phyloP scores from a whole-genome alignment of 2,888 invertebrate species.

The Rotaria magnacalcarata region DNA sequence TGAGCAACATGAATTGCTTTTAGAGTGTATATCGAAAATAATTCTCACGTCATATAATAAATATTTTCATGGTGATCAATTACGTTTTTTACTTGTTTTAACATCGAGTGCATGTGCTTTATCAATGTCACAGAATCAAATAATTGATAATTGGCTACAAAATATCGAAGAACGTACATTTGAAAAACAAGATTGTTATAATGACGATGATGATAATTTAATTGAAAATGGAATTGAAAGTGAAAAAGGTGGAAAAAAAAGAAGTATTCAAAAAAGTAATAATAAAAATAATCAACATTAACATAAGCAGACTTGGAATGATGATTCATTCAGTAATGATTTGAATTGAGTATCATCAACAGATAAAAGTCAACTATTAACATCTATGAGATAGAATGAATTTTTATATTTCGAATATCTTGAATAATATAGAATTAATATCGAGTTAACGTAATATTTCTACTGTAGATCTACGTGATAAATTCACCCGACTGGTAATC shows the following conservation, averaged over 20 bases:
- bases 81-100: neutral
- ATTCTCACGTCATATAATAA: neutral
- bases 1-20: neutral
- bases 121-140: constrained; percentile 8
- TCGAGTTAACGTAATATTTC: neutral
- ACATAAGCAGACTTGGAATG: neutral
- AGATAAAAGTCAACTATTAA: too few relatives aligned
- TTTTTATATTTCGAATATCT: neutral
- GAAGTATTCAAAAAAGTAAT: neutral
- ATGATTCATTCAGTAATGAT: neutral
- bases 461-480: too few relatives aligned
- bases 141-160: constrained; percentile 5
- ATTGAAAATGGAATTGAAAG: neutral
- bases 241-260: neutral
- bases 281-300: neutral
- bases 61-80: neutral
- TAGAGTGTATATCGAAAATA: neutral
- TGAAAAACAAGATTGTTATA: neutral
- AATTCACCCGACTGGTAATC: too few relatives aligned
- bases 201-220: constrained; percentile 2
- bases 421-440: neutral
- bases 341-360: neutral
- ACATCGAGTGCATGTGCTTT: neutral
- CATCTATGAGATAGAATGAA: neutral
- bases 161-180: neutral